Evolutionary conservation across 2,888 invertebrate species (phyloP).

Genomic region (Dynastes grantii): DNA sequence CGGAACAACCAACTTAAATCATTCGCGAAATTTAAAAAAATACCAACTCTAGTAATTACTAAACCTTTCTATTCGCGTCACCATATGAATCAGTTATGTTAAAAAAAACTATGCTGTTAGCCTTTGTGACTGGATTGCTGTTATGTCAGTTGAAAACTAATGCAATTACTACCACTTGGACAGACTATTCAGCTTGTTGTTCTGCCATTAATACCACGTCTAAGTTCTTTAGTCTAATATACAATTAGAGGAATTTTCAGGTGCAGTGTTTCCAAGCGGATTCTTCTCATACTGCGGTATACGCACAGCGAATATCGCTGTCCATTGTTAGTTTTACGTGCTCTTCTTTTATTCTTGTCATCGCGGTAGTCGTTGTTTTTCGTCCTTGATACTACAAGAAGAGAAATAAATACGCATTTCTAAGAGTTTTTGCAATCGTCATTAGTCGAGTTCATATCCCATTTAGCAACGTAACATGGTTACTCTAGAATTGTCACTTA

Average conservation of each 20-base stretch:
- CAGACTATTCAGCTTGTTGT: too few species aligned
- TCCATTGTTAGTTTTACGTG: slow-evolving; percentile 6
- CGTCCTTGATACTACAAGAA: slow-evolving; percentile 19
- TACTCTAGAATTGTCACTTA: too few species aligned
- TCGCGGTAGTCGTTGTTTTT: slow-evolving; percentile 1
- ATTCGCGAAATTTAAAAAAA: too few species aligned
- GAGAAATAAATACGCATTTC: slow-evolving; percentile 22
- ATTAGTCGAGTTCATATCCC: not conserved
- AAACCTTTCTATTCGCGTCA: too few species aligned
- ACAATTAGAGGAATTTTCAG: slow-evolving; percentile 30
- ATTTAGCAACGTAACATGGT: not conserved
- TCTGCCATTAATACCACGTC: not conserved
- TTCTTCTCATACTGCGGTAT: slow-evolving; percentile 24
- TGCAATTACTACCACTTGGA: too few species aligned
- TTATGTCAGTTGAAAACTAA: too few species aligned
- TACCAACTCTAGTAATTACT: too few species aligned
- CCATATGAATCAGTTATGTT: too few species aligned
- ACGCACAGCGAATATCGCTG: not conserved
- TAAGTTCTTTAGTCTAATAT: not conserved
- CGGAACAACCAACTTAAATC: too few species aligned
- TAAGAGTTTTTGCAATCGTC: slow-evolving; percentile 12
- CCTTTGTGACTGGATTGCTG: too few species aligned
- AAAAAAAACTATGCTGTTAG: too few species aligned
- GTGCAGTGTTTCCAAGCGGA: slow-evolving; percentile 27
- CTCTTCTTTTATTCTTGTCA: slow-evolving; percentile 2